phyloP scores from a whole-genome alignment of 2,888 invertebrate species.

The Coelogynopora nodosa region DNA sequence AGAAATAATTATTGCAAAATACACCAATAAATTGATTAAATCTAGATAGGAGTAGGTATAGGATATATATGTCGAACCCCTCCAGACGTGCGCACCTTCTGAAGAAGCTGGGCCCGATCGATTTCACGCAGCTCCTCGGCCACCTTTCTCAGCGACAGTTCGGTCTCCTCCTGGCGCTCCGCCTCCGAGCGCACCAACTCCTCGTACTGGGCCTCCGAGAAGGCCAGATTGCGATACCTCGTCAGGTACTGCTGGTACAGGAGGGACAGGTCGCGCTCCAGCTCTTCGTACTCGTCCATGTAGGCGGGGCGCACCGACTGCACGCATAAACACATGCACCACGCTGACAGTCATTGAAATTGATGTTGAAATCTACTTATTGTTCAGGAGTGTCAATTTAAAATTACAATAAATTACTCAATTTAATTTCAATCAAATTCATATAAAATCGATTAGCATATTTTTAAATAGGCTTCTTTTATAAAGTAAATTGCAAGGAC shows the following conservation, averaged over 20 bases:
- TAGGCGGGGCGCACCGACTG: conserved; percentile 46
- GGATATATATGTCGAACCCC: too few relatives aligned
- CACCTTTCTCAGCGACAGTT: conserved; percentile 37
- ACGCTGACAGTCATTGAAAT: neutral
- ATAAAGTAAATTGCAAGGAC: too few relatives aligned
- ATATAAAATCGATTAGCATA: too few relatives aligned
- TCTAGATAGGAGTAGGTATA: too few relatives aligned
- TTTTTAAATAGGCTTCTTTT: too few relatives aligned
- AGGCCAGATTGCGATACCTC: conserved; percentile 42
- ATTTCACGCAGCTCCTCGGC: conserved; percentile 21
- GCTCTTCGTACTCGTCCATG: conserved; percentile 46
- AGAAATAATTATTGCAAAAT: too few relatives aligned
- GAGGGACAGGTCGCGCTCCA: conserved; percentile 40
- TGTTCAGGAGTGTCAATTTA: too few relatives aligned
- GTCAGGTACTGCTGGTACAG: conserved; percentile 40
- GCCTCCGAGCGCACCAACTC: conserved; percentile 30
- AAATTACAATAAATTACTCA: too few relatives aligned
- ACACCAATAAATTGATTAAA: too few relatives aligned
- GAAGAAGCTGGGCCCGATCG: neutral
- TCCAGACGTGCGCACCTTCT: too few relatives aligned
- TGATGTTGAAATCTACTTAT: neutral
- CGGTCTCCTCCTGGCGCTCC: conserved; percentile 35
- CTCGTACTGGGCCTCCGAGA: conserved; percentile 41
- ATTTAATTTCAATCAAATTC: too few relatives aligned
- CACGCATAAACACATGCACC: neutral